A percentile compares a stretch with the other conserved stretches of the same genome.
Conservation (phyloP, 2,113 vertebrate genomes). For the Mobula hypostoma region DNA sequence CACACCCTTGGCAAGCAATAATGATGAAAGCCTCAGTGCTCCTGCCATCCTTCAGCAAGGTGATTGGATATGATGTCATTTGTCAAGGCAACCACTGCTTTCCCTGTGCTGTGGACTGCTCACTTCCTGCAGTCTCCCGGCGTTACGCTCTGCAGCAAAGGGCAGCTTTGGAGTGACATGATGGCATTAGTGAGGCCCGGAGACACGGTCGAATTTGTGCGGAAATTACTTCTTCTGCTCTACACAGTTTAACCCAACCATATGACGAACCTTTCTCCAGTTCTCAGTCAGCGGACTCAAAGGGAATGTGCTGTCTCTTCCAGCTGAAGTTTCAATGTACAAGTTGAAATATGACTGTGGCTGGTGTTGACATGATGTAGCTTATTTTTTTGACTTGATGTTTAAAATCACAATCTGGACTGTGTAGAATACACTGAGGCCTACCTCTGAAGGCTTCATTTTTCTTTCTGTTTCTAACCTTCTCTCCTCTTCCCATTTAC, state of each 20-base stretch:
- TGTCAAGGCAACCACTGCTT: background rate
- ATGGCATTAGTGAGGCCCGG: constrained; percentile 45
- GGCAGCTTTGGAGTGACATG: constrained; percentile 32
- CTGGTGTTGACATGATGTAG: background rate
- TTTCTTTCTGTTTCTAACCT: background rate
- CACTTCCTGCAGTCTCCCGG: background rate
- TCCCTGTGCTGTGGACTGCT: background rate
- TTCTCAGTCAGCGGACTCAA: constrained; percentile 54
- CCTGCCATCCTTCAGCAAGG: constrained; percentile 71
- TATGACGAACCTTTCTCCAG: constrained; percentile 52
- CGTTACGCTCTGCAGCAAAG: background rate
- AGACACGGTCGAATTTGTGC: constrained; percentile 50
- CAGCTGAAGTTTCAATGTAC: constrained; percentile 47
- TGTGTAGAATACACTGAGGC: background rate
- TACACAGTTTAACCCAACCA: constrained; percentile 55
- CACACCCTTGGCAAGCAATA: constrained; percentile 54
- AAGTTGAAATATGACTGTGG: constrained; percentile 16
- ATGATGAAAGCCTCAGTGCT: constrained; percentile 72
- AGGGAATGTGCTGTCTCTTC: constrained; percentile 52
- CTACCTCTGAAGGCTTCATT: background rate
- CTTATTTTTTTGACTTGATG: background rate
- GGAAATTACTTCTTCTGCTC: constrained; percentile 53
- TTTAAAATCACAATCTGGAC: background rate
- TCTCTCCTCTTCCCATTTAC: background rate
- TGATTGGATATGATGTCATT: constrained; percentile 53